phyloP scores from a whole-genome alignment of 2,113 vertebrate species.

The Plecturocebus donacophilus region DNA sequence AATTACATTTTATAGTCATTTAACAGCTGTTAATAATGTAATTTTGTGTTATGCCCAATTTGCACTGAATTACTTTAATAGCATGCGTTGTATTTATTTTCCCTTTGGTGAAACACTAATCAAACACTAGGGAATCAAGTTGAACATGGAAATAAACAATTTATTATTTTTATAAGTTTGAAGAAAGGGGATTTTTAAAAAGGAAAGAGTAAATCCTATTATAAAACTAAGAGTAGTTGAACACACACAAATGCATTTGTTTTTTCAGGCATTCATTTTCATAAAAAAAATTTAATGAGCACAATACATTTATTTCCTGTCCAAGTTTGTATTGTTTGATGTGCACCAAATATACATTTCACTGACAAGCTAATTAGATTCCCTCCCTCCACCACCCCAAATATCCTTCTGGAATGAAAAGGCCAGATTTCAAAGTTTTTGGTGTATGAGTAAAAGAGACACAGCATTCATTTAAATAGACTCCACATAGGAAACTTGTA shows the following conservation, averaged over 20 bases:
- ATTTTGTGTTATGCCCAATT: conserved; percentile 80
- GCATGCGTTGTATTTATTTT: conserved; percentile 74
- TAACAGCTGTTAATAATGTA: conserved; percentile 81
- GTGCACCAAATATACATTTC: conserved; percentile 65
- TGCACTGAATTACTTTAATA: conserved; percentile 80
- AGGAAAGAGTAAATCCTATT: conserved; percentile 32
- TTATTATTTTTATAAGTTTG: conserved; percentile 57
- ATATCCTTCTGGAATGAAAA: conserved; percentile 37
- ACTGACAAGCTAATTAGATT: conserved; percentile 68
- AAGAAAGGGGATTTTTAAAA: conserved; percentile 46
- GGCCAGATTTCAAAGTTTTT: conserved; percentile 57
- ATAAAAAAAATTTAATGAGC: conserved; percentile 41
- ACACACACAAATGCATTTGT: conserved; percentile 25
- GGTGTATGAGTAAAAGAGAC: conserved; percentile 68
- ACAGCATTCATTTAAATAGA: conserved; percentile 63
- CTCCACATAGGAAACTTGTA: neutral
- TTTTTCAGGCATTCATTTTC: conserved; percentile 31
- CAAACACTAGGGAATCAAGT: conserved; percentile 73
- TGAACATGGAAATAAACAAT: conserved; percentile 60
- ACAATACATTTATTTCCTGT: conserved; percentile 63
- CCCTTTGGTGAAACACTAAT: conserved; percentile 74
- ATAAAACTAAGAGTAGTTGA: conserved; percentile 43
- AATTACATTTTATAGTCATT: conserved; percentile 81
- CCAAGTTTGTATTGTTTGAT: conserved; percentile 54
- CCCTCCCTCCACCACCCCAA: neutral